These are phyloP conservation scores for Progne subis DNA, from an alignment of 2,113 vertebrate species.

Conservation along the genomic window DNA sequence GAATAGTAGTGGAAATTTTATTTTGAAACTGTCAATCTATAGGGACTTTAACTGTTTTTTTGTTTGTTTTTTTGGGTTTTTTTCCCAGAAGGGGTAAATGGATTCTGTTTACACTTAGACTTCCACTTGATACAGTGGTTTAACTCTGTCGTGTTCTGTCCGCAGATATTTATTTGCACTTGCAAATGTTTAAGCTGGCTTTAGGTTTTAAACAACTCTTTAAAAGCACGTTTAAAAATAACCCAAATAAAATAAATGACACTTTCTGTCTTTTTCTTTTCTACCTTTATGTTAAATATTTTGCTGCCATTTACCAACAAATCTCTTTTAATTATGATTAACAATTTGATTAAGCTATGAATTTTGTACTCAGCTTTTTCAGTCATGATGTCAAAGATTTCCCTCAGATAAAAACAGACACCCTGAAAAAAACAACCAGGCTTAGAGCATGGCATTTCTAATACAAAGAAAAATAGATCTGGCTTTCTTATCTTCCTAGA, in stretches of 20 bases:
- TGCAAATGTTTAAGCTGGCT: background rate
- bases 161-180: background rate
- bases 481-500: background rate
- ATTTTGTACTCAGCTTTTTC: background rate
- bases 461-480: background rate
- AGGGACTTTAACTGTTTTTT: background rate
- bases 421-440: background rate
- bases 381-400: background rate
- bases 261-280: background rate
- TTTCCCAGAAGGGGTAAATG: background rate
- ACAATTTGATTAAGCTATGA: background rate
- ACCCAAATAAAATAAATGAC: background rate
- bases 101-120: background rate
- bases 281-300: background rate
- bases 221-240: background rate
- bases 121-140: background rate
- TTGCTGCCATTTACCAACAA: background rate
- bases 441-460: background rate
- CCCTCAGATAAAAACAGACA: background rate
- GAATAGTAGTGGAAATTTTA: background rate
- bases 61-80: too few species aligned
- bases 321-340: background rate
- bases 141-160: background rate
- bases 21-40: background rate
- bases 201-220: background rate